Conservation (phyloP, 2,888 invertebrate species). For the Phaedon cochleariae region DNA sequence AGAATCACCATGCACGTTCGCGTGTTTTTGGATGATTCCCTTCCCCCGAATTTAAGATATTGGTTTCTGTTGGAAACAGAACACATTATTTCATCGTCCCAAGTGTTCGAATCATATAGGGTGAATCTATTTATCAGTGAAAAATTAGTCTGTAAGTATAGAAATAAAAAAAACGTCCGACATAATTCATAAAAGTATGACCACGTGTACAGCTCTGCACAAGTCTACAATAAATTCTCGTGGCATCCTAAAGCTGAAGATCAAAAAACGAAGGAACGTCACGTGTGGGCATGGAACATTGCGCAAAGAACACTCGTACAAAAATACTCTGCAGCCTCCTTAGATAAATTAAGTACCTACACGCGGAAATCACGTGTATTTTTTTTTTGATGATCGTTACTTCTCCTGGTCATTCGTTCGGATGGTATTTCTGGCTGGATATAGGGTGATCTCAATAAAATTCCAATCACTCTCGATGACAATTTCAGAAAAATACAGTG, state of each 20-base stretch:
- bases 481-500: too few species aligned
- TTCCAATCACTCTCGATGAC: too few species aligned
- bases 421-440: background rate
- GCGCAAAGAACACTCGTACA: conserved; percentile 35
- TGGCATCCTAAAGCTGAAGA: too few species aligned
- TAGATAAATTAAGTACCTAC: conserved; percentile 44
- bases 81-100: background rate
- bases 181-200: too few species aligned
- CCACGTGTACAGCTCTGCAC: too few species aligned
- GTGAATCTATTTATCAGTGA: background rate
- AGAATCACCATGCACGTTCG: conserved; percentile 34
- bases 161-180: too few species aligned
- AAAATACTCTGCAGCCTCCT: conserved; percentile 48
- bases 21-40: conserved; percentile 29
- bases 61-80: background rate
- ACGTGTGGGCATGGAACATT: conserved; percentile 13
- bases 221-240: too few species aligned
- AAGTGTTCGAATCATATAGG: background rate
- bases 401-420: background rate
- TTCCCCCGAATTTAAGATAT: background rate
- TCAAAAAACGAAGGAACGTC: background rate
- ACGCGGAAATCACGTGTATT: background rate
- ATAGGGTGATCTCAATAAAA: background rate
- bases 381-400: background rate
- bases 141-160: too few species aligned